Conservation (phyloP, 1,140 invertebrate species). For the Heliconius melpomene region DNA sequence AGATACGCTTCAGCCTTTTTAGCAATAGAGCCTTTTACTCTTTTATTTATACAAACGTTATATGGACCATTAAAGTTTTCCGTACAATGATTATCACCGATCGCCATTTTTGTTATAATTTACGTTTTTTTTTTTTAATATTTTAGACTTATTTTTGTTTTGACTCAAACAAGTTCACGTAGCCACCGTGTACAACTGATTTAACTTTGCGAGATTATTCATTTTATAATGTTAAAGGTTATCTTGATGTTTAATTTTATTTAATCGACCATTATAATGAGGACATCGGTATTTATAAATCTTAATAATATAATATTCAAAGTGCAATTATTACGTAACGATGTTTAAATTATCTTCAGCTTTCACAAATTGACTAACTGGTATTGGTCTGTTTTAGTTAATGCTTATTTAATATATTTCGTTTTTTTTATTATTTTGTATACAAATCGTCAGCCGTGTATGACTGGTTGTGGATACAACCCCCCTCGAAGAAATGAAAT, state of each 20-base stretch:
- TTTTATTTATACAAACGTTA: slow-evolving; percentile 48
- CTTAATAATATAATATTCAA: not conserved
- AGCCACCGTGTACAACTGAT: slow-evolving; percentile 2
- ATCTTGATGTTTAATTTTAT: slow-evolving; percentile 5
- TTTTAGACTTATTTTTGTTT: not conserved
- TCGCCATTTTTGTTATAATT: slow-evolving; percentile 12
- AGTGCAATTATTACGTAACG: not conserved
- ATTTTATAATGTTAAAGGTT: slow-evolving; percentile 26
- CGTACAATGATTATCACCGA: not conserved
- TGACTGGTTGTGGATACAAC: too few species aligned
- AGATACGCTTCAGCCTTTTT: slow-evolving; percentile 66
- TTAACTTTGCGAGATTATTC: not conserved
- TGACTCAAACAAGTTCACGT: not conserved
- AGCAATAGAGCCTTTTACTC: slow-evolving; percentile 55
- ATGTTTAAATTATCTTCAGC: not conserved
- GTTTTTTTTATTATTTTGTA: too few species aligned
- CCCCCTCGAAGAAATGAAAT: too few species aligned
- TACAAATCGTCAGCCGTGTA: too few species aligned
- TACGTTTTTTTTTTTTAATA: not conserved
- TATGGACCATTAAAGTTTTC: slow-evolving; percentile 35
- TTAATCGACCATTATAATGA: slow-evolving; percentile 18
- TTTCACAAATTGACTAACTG: not conserved
- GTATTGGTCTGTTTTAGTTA: too few species aligned
- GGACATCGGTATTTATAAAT: slow-evolving; percentile 24
- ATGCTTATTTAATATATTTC: too few species aligned